Base-by-base conservation (phyloP, 2,888 invertebrate genomes). In the Glaucopsyche alexis region DNA sequence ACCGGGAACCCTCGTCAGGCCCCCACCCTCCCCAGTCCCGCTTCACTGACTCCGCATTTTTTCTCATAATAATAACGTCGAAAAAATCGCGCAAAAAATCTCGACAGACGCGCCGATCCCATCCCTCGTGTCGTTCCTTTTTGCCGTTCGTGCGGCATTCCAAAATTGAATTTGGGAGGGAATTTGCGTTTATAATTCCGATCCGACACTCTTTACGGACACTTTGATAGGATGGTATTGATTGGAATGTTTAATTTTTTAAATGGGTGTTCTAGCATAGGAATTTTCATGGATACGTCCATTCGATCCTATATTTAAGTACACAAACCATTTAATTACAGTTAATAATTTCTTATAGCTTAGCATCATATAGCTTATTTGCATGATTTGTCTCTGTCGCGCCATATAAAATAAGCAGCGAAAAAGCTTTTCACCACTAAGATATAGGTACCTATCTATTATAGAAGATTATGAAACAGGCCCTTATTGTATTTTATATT, bases 1-100 rank as follows among this genome's bases (percentile, higher is more conserved):
- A 89, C 87, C 82, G 90, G 91, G 91, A 90, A 92, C 91, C 93
- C 93, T 92, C 91, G 91, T 91, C 91, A 91, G 86, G 85, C 87
- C 89, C 90, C 92, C 92, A 91, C 92, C 91, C 91, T 81, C 86
- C 91, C 60, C 60, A 19, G 91, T 89, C 90, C 85, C 89, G 90
- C 90, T 89, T 88, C 89, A 91, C 91, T 91, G 92, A 92, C 91
- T 92, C 87, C 85, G 90, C 91, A 92, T 92, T 92, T 93, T 87
- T 91, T 91, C 90, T 90, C 91, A 91, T 92, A 93, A 93, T 92
- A 93, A 93, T 91, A 92, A 90, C 89, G 91, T 91, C 84, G 88
- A 91, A 93, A 93, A 92, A 93, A 91, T 90, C 89, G 89, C 86
- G 80, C 89, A 92, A 92, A 91, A 93, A 93, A 91, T 91, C 90